Percentiles rank a stretch among this genome's conserved stretches.
Evolutionary conservation across 2,113 vertebrate genomes (phyloP).

Genomic region (Notechis scutatus): DNA sequence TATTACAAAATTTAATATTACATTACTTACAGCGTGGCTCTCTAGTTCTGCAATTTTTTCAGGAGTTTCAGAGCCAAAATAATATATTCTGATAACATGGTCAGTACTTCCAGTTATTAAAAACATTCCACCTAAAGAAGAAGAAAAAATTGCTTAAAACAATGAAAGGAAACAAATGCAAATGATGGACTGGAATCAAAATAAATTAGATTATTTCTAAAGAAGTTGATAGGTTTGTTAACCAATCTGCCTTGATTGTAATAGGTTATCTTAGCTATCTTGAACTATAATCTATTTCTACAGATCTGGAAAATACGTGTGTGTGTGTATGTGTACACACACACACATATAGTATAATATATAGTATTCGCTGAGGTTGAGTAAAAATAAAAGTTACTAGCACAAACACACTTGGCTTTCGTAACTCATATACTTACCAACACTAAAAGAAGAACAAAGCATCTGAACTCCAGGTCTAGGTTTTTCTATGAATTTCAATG

Average conservation of each 20-base stretch:
- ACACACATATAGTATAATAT: too few species aligned
- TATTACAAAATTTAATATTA: conserved; percentile 19
- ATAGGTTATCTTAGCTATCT: neutral
- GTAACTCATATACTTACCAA: conserved; percentile 74
- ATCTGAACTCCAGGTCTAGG: conserved; percentile 92
- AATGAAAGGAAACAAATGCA: neutral
- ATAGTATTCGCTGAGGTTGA: neutral
- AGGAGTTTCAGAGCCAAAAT: conserved; percentile 87
- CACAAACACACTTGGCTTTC: neutral
- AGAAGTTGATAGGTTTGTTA: neutral
- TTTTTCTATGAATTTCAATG: conserved; percentile 91
- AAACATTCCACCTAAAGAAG: conserved; percentile 89
- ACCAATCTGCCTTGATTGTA: neutral
- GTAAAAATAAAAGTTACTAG: neutral
- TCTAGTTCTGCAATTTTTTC: conserved; percentile 92
- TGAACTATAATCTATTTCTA: neutral
- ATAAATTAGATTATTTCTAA: neutral
- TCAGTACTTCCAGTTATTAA: conserved; percentile 96
- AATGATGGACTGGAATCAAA: neutral
- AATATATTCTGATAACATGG: conserved; percentile 96
- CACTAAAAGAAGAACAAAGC: conserved; percentile 95
- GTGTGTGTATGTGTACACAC: too few species aligned
- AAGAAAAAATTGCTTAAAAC: conserved; percentile 32
- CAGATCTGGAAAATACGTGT: neutral
- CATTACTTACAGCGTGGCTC: conserved; percentile 84